Evolutionary conservation across 2,797 vertebrate genomes (phyloP), one percentile per base, ranked within the genome.

Genomic region (Cichlasoma orientale): DNA sequence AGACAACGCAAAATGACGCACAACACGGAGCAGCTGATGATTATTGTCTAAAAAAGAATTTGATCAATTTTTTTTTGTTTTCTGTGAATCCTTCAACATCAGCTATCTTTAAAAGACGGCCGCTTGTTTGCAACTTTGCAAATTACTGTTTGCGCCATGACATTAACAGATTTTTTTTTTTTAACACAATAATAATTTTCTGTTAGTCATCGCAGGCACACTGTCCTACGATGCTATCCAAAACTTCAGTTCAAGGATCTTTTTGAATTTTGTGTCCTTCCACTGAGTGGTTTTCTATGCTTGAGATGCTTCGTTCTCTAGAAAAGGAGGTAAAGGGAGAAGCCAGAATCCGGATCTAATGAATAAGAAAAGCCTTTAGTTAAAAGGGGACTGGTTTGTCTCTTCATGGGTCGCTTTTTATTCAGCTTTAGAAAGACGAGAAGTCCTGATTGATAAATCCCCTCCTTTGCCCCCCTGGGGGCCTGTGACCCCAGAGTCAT

Each of bases 401-500:
- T 94, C 91, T 95, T 95, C 94, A 93, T 95, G 95, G 93, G 90
- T 90, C 77, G 79, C 89, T 92, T 93, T 94, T 95, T 93, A 95
- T 95, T 96, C 95, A 96, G 90, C 95, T 90, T 94, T 93, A 93
- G 90, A 96, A 96, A 97, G 94, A 94, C 95, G 93, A 94, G 83
- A 88, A 95, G 94, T 91, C 93, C 93, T 96, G 95, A 96, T 95
- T 95, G 96, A 97, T 97, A 97, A 97, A 97, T 87, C 92, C 93
- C 95, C 94, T 94, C 92, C 92, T 90, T 92, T 88, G 89, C 89
- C 91, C 87, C 92, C 93, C 93, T 0, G 72, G 71, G 93, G 95
- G 96, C 96, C 95, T 96, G 94, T 96, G 97, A 98, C 98, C 97
- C 94, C 91, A 66, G 89, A 96, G 95, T 96, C 95, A 96, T 96